phyloP scores from a whole-genome alignment of 1,140 invertebrate genomes.

The Delia radicum region DNA sequence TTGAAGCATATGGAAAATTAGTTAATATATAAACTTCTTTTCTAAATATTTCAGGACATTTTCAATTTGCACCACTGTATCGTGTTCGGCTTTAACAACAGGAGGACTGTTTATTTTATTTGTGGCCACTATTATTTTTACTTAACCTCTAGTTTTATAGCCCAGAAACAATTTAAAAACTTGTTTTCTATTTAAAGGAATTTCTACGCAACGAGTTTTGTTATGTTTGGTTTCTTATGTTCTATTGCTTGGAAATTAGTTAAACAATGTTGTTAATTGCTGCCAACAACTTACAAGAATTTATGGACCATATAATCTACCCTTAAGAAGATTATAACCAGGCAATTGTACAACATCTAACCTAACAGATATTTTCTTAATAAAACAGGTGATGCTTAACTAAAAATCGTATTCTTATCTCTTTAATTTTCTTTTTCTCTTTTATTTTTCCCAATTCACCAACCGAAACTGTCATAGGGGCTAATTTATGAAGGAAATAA shows the following conservation, averaged over 20 bases:
- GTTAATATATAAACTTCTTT: too few relatives aligned
- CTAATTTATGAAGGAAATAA: conserved; percentile 6
- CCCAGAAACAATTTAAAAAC: too few relatives aligned
- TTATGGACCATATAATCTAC: background rate
- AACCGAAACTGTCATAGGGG: background rate
- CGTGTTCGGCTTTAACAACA: too few relatives aligned
- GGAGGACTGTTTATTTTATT: background rate
- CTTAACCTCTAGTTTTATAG: too few relatives aligned
- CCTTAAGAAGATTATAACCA: background rate
- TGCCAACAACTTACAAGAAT: background rate
- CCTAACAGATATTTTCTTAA: background rate
- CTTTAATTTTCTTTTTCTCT: background rate
- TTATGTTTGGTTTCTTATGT: background rate
- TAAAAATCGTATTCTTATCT: too few relatives aligned
- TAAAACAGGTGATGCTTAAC: background rate
- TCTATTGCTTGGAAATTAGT: background rate
- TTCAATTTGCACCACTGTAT: too few relatives aligned
- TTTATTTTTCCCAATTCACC: background rate
- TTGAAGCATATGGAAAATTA: too few relatives aligned
- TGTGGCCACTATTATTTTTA: background rate
- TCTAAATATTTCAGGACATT: too few relatives aligned
- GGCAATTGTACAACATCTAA: background rate
- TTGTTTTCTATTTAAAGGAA: background rate
- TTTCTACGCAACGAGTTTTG: background rate
- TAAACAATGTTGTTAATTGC: background rate